phyloP scores from a whole-genome alignment of 2,113 vertebrate species.

The Oceanodroma tethys region DNA sequence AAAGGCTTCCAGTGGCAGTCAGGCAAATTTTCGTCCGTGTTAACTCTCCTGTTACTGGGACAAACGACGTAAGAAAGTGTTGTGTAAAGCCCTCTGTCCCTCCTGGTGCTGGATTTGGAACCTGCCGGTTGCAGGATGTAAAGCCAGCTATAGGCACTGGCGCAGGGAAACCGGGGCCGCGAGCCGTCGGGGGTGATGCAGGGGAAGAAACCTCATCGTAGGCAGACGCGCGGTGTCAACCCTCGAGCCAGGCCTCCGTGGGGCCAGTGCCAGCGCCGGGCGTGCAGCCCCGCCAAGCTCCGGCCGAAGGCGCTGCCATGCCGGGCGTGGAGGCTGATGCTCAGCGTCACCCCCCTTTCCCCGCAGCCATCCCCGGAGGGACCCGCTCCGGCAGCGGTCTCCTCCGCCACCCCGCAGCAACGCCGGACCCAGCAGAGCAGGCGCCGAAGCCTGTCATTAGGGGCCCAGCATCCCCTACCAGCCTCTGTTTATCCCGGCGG shows the following conservation, averaged over 20 bases:
- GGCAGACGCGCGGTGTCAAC: neutral
- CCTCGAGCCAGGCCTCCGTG: fast-evolving
- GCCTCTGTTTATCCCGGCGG: neutral
- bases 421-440: neutral
- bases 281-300: neutral
- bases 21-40: neutral
- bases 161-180: neutral
- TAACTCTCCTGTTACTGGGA: neutral
- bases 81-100: neutral
- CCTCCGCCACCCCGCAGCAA: neutral
- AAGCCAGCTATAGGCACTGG: neutral
- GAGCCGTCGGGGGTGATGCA: neutral
- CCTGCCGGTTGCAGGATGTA: neutral
- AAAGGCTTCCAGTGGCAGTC: neutral
- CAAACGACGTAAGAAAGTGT: fast-evolving
- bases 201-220: neutral
- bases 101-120: neutral
- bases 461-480: neutral
- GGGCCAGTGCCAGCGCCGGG: fast-evolving
- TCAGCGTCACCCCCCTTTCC: neutral
- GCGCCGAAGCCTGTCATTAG: neutral
- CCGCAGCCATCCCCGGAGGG: neutral
- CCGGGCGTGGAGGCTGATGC: neutral
- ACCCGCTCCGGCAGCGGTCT: neutral
- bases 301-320: fast-evolving